Percentiles rank a stretch among this genome's conserved stretches.
Evolutionary conservation across 2,797 vertebrate genomes (phyloP).

Genomic region (Urocyon cinereoargenteus): DNA sequence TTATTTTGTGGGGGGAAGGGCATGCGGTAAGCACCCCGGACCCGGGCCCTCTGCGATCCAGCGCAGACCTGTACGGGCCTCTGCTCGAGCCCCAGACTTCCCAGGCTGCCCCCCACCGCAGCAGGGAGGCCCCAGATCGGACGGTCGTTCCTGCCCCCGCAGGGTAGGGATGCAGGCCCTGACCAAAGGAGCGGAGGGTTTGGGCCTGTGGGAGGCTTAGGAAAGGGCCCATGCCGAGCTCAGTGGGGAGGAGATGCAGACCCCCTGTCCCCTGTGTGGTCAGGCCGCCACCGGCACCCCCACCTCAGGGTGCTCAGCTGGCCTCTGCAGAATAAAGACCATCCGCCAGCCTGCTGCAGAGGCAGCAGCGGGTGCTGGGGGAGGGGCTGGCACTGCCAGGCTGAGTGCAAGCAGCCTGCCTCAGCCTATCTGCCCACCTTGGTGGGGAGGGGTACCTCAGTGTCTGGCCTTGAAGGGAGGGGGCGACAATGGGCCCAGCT

Average conservation of each 20-base stretch:
- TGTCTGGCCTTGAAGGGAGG: background rate
- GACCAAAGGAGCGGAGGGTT: background rate
- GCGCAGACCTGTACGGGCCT: background rate
- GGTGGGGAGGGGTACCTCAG: background rate
- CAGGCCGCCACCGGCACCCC: background rate
- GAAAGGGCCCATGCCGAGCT: too few relatives aligned
- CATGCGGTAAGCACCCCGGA: background rate
- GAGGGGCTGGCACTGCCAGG: constrained; percentile 72
- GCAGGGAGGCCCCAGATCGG: background rate
- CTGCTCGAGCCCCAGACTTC: background rate
- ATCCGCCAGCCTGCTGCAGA: constrained; percentile 32
- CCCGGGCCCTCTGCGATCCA: background rate
- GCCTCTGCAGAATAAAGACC: constrained; percentile 65
- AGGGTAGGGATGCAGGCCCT: background rate
- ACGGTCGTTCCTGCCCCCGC: background rate
- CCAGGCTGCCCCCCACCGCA: background rate
- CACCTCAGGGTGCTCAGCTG: constrained; percentile 1
- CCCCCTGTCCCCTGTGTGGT: background rate
- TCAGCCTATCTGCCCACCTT: background rate
- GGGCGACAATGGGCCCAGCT: background rate
- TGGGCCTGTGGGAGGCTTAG: background rate
- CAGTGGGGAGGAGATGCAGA: background rate
- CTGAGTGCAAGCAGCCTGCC: background rate
- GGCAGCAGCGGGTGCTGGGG: constrained; percentile 15
- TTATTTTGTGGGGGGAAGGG: background rate